Evolutionary conservation across 2,888 invertebrate genomes (phyloP), one percentile per base, ranked within the genome.

Genomic region (Hofmannophila pseudospretella): DNA sequence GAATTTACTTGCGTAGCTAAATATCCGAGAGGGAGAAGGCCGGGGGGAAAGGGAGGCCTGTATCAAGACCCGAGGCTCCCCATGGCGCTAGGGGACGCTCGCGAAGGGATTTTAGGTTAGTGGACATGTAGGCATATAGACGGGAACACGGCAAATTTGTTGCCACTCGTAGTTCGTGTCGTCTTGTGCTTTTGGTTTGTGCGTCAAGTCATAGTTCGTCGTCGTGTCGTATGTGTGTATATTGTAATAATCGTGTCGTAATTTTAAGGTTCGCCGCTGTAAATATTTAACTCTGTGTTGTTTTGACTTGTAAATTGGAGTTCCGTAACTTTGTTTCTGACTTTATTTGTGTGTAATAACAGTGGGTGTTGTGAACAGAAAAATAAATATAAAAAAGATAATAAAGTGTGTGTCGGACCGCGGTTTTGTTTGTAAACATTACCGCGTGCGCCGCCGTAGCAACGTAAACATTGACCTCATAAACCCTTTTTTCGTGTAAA

Each of bases 61-160:
- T 74, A 78, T 74, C 80, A 80, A 79, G 80, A 79, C 71, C 44
- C 71, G 74, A 67, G 49, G 54, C 64, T 67, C 80, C 81, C 84
- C 80, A 80, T 79, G 67, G 78, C 78, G 68, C 74, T 68, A 67
- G 81, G 81, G 76, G 73, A 71, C 23, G 20, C 20, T 1, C 60
- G 71, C 80, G 57, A 75, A 76, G 80, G 74, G 76, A 78, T 84
- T 85, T 85, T 85, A 84, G 85, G 78, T 86, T 87, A 88, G 88
- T 88, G 87, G 88, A 81, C 87, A 88, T 88, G 88, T 88, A 87
- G 88, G 80, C 85, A 86, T 87, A 85, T 82, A 81, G 82, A 81
- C 82, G 86, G 74, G 67, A 80, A 86, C 88, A 88, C 88, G 88
- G 84, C 87, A 77, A 76, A 75, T 76, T 82, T 78, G 88, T 86